Base-by-base conservation (phyloP, 1,140 invertebrate genomes). In the Hormaphis cornu region DNA sequence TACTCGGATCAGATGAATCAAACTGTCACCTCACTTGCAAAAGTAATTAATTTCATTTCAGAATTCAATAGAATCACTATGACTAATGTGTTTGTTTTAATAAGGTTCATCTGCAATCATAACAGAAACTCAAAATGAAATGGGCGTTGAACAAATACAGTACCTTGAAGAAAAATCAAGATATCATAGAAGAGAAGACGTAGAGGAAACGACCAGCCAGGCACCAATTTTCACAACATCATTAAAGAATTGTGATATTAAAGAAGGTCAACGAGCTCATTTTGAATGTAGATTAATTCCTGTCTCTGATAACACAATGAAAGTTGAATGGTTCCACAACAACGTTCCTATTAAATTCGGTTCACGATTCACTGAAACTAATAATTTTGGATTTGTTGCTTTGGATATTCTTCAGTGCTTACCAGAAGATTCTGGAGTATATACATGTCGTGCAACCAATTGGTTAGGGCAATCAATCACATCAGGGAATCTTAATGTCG, bases 241-340 rank as follows among this genome's bases (percentile, higher is more conserved):
- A 0, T 79, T 94, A 66, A 93, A 93, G 76, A 92, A 91, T 75
- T 85, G 93, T 30, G 88, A 95, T 75, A 90, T 98, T 69, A 90
- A 90, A 76, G 97, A 99, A 82, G 93, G 93, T 20, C 92, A 98
- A 77, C 81, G 93, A 54, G 93, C 93, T 28, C 95, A 98, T 76
- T 98, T 98, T 76, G 96, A 98, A 79, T 95, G 91, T 75, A 86
- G 94, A 37, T 79, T 99, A 12, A 93, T 97, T 74, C 97, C 97
- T 9, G 90, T 97, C 22, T 96, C 94, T 42, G 96, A 99, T 81
- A 85, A 91, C 1, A 91, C 91, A 0, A 91, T 99, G 89, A 93
- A 91, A 78, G 93, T 99, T 0, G 92, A 97, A 81, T 99, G 97
- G 97, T 97, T 92, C 81, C 92, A 95, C 72, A 95, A 98, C 77